These are phyloP conservation scores for Chaetorhynchus papuensis DNA, from an alignment of 2,113 vertebrate genomes.

Conservation along the genomic window DNA sequence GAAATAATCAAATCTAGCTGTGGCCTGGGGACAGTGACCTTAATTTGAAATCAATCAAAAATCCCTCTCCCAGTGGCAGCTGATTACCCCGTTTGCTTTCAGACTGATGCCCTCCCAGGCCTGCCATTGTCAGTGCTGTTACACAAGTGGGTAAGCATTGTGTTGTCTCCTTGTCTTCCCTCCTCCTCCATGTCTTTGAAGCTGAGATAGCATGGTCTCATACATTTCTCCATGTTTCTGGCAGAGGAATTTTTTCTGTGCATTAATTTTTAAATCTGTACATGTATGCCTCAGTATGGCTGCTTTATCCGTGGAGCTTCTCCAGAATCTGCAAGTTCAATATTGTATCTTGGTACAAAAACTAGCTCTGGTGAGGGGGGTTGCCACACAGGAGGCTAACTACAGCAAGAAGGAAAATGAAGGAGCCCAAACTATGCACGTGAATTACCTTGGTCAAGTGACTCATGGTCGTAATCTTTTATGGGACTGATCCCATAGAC, in stretches of 20 bases:
- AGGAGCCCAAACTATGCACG: background rate
- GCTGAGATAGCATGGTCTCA: background rate
- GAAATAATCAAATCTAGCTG: constrained; percentile 53
- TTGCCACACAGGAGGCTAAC: background rate
- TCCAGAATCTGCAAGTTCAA: background rate
- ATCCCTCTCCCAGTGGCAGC: background rate
- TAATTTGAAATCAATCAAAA: constrained; percentile 67
- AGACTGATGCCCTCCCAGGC: background rate
- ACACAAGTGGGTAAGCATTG: background rate
- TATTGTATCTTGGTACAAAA: background rate
- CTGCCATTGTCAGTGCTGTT: background rate
- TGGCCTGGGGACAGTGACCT: constrained; percentile 53
- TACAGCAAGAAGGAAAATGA: background rate
- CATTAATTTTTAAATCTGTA: background rate
- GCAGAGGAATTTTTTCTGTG: background rate
- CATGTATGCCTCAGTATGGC: background rate
- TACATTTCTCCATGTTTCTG: background rate
- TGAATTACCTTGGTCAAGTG: background rate
- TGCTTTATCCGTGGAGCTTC: background rate
- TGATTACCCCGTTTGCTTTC: background rate
- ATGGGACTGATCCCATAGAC: background rate
- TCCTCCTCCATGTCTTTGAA: background rate
- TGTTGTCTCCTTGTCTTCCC: background rate
- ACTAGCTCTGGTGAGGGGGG: background rate
- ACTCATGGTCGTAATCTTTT: background rate